Evolutionary conservation across 1,140 invertebrate species (phyloP), one percentile per base, ranked within the genome.

Genomic region (Drosophila novamexicana): DNA sequence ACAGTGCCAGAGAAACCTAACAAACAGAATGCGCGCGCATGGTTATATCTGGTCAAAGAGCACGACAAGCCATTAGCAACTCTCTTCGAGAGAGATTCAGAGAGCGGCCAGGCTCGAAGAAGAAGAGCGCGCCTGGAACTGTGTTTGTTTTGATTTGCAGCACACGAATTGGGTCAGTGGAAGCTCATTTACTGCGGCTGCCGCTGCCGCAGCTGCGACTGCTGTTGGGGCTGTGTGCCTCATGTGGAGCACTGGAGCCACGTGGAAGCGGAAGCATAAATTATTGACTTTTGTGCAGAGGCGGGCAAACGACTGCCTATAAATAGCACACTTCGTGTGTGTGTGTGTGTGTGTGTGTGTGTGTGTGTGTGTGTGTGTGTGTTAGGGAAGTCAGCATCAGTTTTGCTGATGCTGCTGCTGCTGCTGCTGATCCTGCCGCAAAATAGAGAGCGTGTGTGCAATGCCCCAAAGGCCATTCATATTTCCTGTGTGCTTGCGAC

Each of bases 101-200:
- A 71, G 62, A 71, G 58, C 9, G n/a, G 47, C 9, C 14, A 3
- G 16, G 29, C 49, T 22, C 22, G 53, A 67, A 36, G 14, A 45
- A 34, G 57, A 81, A 68, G 75, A 36, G 9, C n/a, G n/a, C 14
- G 56, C 29, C 69, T 75, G 77, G 77, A 77, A 75, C 45, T 50
- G 32, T 77, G 75, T 80, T 80, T 80, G 69, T 74, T 76, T 74
- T 68, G 67, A 74, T 80, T 78, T 64, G 75, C 65, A 70, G 76
- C 70, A 64, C 4, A 8, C 9, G 50, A 83, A 75, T 70, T 88
- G 67, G 83, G 83, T 88, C 84, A 88, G 42, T 88, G 83, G 84
- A 88, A 88, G 63, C 32, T 32, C 66, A 77, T 62, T 77, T 79
- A 74, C 44, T 54, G 49, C 34, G n/a, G 36, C 32, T 16, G 22